Percentiles rank a stretch among this genome's conserved stretches.
These are phyloP conservation scores for Sepiola atlantica DNA, from an alignment of 2,888 invertebrate genomes.

Conservation along the genomic window DNA sequence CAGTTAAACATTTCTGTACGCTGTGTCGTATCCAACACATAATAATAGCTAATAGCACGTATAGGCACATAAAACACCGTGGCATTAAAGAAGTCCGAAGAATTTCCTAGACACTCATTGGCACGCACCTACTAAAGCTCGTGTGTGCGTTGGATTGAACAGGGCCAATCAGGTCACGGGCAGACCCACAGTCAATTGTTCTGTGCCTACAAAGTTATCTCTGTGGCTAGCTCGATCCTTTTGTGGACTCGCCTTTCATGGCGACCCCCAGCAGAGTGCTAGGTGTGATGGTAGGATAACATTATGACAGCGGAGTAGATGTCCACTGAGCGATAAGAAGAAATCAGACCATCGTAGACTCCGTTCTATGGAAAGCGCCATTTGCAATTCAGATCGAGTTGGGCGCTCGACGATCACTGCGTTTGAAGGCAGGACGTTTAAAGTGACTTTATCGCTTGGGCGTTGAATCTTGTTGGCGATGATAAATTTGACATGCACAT, in stretches of 20 bases:
- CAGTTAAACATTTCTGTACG: neutral
- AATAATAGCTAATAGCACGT: neutral
- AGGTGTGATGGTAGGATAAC: constrained; percentile 32
- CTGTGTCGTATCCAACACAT: too few species aligned
- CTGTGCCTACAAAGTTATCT: constrained; percentile 4
- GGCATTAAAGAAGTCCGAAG: neutral
- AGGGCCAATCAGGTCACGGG: constrained; percentile 23
- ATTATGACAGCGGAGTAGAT: neutral
- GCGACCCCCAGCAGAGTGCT: constrained; percentile 22
- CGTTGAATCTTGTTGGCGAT: constrained; percentile 32
- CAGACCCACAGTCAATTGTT: constrained; percentile 22
- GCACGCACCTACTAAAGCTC: neutral
- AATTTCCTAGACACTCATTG: neutral
- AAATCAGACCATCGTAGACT: neutral
- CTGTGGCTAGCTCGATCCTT: constrained; percentile 7
- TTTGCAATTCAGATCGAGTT: constrained; percentile 32
- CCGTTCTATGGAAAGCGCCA: neutral
- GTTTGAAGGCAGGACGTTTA: constrained; percentile 32
- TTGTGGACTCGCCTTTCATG: constrained; percentile 22
- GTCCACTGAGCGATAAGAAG: constrained; percentile 20
- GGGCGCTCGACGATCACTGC: neutral
- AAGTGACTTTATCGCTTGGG: constrained; percentile 2
- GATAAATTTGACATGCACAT: constrained; percentile 21
- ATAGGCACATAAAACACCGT: neutral
- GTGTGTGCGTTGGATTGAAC: neutral